A percentile compares a stretch with the other conserved stretches of the same genome.
Conservation (phyloP, 2,888 invertebrate species). For the Rhodophaea formosa region DNA sequence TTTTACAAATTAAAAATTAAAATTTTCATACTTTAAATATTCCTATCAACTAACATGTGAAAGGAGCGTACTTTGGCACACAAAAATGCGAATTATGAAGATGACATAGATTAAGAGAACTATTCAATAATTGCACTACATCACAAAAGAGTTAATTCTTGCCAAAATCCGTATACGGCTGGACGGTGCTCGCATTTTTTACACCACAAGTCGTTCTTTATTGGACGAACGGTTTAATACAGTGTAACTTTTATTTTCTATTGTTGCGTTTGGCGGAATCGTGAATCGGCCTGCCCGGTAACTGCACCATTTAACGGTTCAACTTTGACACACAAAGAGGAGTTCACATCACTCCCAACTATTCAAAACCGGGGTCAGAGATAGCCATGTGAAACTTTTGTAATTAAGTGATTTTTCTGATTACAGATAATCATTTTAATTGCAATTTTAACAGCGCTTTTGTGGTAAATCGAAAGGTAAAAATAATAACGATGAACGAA, state of each 20-base stretch:
- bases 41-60: neutral
- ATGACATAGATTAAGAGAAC: neutral
- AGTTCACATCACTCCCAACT: conserved; percentile 37
- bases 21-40: too few relatives aligned
- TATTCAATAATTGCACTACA: neutral
- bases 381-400: conserved; percentile 26
- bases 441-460: neutral
- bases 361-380: conserved; percentile 28
- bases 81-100: neutral
- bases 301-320: conserved; percentile 65
- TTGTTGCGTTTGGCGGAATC: conserved; percentile 57
- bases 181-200: neutral
- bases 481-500: neutral
- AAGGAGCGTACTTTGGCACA: neutral
- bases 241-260: conserved; percentile 42
- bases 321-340: conserved; percentile 66
- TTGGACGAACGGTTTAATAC: conserved; percentile 44
- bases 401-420: conserved; percentile 10
- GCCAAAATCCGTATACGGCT: neutral
- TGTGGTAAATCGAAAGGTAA: neutral
- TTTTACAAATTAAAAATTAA: too few relatives aligned
- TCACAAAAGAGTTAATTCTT: conserved; percentile 7
- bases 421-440: conserved; percentile 6
- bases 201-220: conserved; percentile 18
- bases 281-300: conserved; percentile 51